Evolutionary conservation across 2,888 invertebrate genomes (phyloP), one percentile per base, ranked within the genome.

Genomic region (Charanyca ferruginea): DNA sequence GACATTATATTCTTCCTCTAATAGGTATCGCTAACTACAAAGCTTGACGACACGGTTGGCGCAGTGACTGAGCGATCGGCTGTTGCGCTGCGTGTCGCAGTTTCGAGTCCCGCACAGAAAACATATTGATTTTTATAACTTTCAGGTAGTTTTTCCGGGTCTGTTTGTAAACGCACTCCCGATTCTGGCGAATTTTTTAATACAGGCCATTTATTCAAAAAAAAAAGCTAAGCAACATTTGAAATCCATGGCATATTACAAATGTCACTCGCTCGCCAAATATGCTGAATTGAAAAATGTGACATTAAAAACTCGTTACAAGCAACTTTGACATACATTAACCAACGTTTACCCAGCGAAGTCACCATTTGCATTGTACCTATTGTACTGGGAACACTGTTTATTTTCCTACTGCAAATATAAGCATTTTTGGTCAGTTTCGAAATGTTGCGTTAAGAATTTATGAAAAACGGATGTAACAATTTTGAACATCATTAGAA

Each of bases 251-350:
- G 32, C 47, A 49, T 54, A 64, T 72, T 67, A 58, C 55, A 66
- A 72, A 75, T 65, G 48, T 65, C 67, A 57, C 20, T 13, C 51
- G 44, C 67, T n/a, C n/a, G n/a, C 59, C 65, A 75, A 62, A 57
- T 49, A 51, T 9, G 41, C 8, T 45, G 45, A 47, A 79, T 54
- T 71, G 66, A 62, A 78, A 66, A 66, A 48, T 64, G 48, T 65
- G 18, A 65, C 75, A 79, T 79, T 81, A 78, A 69, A 79, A 81
- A 67, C 64, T 74, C 79, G 60, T 81, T 81, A 72, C 57, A 60
- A 60, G 41, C 53, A 6, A 54, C 53, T 45, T 59, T 65, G 65
- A 61, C 65, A 60, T 42, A 69, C 60, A 67, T 73, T 67, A 65
- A 52, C 63, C 54, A 45, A 57, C 28, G 59, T 79, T 61, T 63